Evolutionary conservation across 1,140 invertebrate species (phyloP).

Genomic region (Stegodyphus mimosarum): DNA sequence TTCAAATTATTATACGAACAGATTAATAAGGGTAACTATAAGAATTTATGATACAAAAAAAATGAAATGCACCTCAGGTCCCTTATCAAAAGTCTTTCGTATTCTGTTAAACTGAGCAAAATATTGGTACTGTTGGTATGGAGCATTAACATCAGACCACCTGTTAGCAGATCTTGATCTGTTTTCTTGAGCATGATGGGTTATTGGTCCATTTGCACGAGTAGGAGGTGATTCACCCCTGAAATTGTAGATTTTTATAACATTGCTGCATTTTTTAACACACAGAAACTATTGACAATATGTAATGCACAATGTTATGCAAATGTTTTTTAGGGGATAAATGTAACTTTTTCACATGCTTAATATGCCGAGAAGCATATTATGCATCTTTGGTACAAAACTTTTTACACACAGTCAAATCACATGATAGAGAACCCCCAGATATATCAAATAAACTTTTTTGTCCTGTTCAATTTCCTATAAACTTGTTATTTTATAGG

Average conservation of each 20-base stretch:
- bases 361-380: too few relatives aligned
- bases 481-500: too few relatives aligned
- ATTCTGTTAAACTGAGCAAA: constrained; percentile 59
- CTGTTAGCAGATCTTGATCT: not conserved
- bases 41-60: not conserved
- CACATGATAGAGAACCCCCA: too few relatives aligned
- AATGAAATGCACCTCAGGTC: constrained; percentile 33
- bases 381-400: too few relatives aligned
- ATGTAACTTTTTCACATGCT: too few relatives aligned
- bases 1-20: not conserved
- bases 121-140: constrained; percentile 57
- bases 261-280: too few relatives aligned
- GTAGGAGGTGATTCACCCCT: constrained; percentile 68
- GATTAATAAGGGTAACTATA: not conserved
- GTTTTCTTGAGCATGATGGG: not conserved
- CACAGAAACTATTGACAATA: too few relatives aligned
- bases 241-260: not conserved
- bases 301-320: too few relatives aligned
- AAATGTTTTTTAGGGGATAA: too few relatives aligned
- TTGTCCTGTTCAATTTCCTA: too few relatives aligned
- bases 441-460: too few relatives aligned
- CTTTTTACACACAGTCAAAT: too few relatives aligned
- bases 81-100: constrained; percentile 58
- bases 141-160: constrained; percentile 27
- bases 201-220: constrained; percentile 12